phyloP scores from a whole-genome alignment of 2,888 invertebrate genomes.

The Pollenia angustigena region DNA sequence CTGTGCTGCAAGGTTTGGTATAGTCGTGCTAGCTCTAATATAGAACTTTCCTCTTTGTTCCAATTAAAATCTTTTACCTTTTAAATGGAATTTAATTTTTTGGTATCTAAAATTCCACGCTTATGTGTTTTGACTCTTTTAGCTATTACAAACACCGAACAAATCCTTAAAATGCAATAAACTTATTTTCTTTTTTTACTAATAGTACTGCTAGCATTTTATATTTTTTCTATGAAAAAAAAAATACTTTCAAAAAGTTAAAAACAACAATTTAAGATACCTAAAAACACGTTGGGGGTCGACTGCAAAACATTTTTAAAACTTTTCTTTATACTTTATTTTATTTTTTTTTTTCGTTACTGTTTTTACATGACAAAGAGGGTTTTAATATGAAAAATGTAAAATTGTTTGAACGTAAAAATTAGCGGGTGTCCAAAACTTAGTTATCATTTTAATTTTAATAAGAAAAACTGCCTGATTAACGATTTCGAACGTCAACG shows the following conservation, averaged over 20 bases:
- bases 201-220: neutral
- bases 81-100: too few species aligned
- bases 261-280: constrained; percentile 12
- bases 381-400: constrained; percentile 25
- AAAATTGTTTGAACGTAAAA: neutral
- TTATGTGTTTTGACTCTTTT: neutral
- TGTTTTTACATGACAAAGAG: constrained; percentile 7
- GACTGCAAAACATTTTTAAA: constrained; percentile 22
- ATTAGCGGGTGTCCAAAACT: too few species aligned
- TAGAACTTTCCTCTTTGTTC: too few species aligned
- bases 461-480: too few species aligned
- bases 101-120: neutral
- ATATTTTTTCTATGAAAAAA: neutral
- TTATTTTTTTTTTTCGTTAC: neutral
- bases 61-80: too few species aligned
- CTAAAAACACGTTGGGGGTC: constrained; percentile 57
- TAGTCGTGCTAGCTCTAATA: too few species aligned
- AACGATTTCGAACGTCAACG: too few species aligned
- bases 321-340: constrained; percentile 5
- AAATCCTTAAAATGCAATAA: constrained; percentile 27
- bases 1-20: too few species aligned
- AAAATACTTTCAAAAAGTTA: neutral
- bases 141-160: constrained; percentile 20
- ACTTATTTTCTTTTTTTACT: constrained; percentile 17
- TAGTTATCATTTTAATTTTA: too few species aligned